Percentiles rank a stretch among this genome's conserved stretches.
These are phyloP conservation scores for Raja brachyura DNA, from an alignment of 2,113 vertebrate species.

Conservation along the genomic window DNA sequence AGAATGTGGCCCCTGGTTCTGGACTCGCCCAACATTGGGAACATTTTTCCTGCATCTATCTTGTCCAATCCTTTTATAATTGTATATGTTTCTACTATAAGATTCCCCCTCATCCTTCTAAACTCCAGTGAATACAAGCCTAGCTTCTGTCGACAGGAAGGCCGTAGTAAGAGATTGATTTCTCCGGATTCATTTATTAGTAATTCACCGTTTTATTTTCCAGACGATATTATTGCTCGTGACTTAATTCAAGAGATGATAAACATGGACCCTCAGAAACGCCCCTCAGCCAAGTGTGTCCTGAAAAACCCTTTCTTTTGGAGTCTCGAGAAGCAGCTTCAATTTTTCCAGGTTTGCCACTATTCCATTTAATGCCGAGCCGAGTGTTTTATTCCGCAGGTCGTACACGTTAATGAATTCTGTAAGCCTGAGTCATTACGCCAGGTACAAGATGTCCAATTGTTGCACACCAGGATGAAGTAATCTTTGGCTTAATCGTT, in stretches of 20 bases:
- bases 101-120: no score
- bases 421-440: neutral
- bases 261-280: constrained; percentile 73
- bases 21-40: no score
- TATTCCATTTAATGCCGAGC: neutral
- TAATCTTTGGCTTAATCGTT: constrained; percentile 39
- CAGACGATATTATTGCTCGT: constrained; percentile 78
- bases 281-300: constrained; percentile 78
- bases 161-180: neutral
- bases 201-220: constrained; percentile 13
- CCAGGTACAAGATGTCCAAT: neutral
- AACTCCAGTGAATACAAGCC: no score
- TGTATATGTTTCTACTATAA: no score
- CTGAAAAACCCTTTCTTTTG: constrained; percentile 95
- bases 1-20: no score
- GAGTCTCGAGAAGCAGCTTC: constrained; percentile 89
- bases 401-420: neutral
- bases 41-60: no score
- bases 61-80: no score
- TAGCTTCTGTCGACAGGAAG: neutral
- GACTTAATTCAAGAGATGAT: constrained; percentile 88
- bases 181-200: neutral
- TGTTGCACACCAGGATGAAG: neutral
- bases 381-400: neutral
- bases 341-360: constrained; percentile 85